Evolutionary conservation across 2,888 invertebrate species (phyloP).

Genomic region (Dolichopus griseipennis): DNA sequence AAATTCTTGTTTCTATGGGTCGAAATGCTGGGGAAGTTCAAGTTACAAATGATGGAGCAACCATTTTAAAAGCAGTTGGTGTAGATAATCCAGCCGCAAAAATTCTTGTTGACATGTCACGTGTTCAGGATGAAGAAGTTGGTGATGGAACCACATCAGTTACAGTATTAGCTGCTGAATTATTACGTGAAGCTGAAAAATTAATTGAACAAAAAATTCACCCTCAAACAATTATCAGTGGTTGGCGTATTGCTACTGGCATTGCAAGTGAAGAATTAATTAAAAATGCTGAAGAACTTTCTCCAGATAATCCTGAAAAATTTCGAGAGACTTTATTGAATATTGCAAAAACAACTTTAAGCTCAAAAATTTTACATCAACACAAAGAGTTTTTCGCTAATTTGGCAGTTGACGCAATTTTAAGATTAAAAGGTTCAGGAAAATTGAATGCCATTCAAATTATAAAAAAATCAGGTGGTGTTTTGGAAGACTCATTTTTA

Average conservation of each 20-base stretch:
- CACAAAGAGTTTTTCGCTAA: conserved; percentile 95
- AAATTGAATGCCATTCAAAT: conserved; percentile 94
- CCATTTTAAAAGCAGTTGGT: conserved; percentile 90
- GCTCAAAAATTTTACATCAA: conserved; percentile 95
- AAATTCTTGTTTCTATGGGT: conserved; percentile 73
- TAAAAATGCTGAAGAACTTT: conserved; percentile 72
- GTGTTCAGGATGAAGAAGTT: conserved; percentile 98
- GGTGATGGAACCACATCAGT: conserved; percentile 99
- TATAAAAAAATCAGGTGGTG: conserved; percentile 92
- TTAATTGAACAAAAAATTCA: conserved; percentile 89
- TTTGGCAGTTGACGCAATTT: conserved; percentile 89
- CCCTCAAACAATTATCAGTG: conserved; percentile 94
- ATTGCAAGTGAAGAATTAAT: conserved; percentile 77
- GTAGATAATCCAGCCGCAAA: conserved; percentile 99
- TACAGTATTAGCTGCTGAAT: conserved; percentile 81
- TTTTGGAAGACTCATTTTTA: conserved; percentile 88
- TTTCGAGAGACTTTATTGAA: conserved; percentile 87
- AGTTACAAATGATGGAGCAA: conserved; percentile 99
- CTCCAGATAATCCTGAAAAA: conserved; percentile 57
- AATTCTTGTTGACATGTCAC: conserved; percentile 96
- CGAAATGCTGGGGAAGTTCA: conserved; percentile 76
- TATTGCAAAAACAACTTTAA: conserved; percentile 93
- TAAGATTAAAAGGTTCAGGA: conserved; percentile 90
- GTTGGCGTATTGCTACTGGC: conserved; percentile 83
- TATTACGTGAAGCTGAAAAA: conserved; percentile 91